Base-by-base conservation (phyloP, 2,888 invertebrate species). In the Lottia gigantea region DNA sequence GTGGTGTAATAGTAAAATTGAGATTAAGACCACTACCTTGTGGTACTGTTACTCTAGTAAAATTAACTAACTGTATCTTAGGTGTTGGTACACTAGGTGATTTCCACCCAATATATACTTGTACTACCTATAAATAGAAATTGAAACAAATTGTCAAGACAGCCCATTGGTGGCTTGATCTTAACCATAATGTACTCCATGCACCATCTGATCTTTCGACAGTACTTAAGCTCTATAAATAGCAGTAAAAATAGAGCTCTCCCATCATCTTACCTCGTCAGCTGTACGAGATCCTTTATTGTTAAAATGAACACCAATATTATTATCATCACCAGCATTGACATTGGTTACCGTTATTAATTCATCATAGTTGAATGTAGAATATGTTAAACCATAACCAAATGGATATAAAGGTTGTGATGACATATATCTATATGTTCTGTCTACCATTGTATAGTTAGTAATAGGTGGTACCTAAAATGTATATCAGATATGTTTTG, bases 191-290 rank as follows among this genome's bases (percentile, higher is more conserved):
- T n/a, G n/a, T n/a, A n/a, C n/a, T n/a, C n/a, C n/a, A n/a, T n/a
- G n/a, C n/a, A n/a, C n/a, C n/a, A n/a, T n/a, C n/a, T n/a, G n/a
- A n/a, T n/a, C n/a, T n/a, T n/a, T n/a, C n/a, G n/a, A n/a, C n/a
- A n/a, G n/a, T n/a, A n/a, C n/a, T n/a, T n/a, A n/a, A n/a, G n/a
- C n/a, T n/a, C n/a, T n/a, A n/a, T n/a, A n/a, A n/a, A n/a, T n/a
- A n/a, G n/a, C n/a, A n/a, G n/a, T n/a, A n/a, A n/a, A n/a, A n/a
- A n/a, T n/a, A n/a, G n/a, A n/a, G n/a, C n/a, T n/a, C n/a, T n/a
- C n/a, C n/a, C n/a, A n/a, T n/a, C n/a, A 31, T 31, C 65, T 71
- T 71, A 86, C 86, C 82, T 86, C 86, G 72, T 85, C 83, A 19
- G 83, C 79, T 71, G 78, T 77, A 68, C 76, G 76, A 8, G 73